Percentiles rank a stretch among this genome's conserved stretches.
These are phyloP conservation scores for Glaucidium brasilianum DNA, from an alignment of 2,113 vertebrate genomes.

Conservation along the genomic window DNA sequence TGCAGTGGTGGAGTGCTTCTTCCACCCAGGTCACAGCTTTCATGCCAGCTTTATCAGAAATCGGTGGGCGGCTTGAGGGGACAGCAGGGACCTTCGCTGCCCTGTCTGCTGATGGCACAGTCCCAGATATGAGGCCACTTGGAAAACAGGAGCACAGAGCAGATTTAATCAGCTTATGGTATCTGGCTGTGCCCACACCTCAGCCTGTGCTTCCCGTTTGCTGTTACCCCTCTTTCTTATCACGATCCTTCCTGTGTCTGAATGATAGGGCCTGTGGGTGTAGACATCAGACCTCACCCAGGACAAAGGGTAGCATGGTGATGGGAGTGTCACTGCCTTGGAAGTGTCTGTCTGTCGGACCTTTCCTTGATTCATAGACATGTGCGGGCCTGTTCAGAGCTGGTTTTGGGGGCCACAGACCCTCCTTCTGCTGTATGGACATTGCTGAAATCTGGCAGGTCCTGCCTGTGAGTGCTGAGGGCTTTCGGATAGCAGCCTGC, in stretches of 20 bases:
- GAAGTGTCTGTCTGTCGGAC: accelerated
- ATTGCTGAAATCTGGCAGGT: accelerated
- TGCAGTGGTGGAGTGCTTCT: not conserved
- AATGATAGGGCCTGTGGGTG: not conserved
- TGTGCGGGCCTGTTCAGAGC: not conserved
- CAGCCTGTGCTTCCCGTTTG: not conserved
- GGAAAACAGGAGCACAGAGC: not conserved
- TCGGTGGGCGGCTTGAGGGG: not conserved
- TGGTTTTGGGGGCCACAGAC: not conserved
- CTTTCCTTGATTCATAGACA: accelerated
- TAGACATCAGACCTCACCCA: not conserved
- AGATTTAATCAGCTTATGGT: not conserved
- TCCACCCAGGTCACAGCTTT: not conserved
- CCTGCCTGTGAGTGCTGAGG: not conserved
- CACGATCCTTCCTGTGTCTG: not conserved
- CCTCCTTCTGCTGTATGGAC: not conserved
- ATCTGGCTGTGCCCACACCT: not conserved
- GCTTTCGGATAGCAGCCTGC: not conserved
- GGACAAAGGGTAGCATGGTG: not conserved
- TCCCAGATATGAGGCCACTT: not conserved
- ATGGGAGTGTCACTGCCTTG: not conserved
- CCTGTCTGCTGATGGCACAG: not conserved
- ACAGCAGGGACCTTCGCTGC: not conserved
- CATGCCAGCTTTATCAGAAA: accelerated
- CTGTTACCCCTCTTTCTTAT: not conserved